These are phyloP conservation scores for Manis crassicaudata DNA, from an alignment of 2,797 vertebrate genomes.

Conservation along the genomic window DNA sequence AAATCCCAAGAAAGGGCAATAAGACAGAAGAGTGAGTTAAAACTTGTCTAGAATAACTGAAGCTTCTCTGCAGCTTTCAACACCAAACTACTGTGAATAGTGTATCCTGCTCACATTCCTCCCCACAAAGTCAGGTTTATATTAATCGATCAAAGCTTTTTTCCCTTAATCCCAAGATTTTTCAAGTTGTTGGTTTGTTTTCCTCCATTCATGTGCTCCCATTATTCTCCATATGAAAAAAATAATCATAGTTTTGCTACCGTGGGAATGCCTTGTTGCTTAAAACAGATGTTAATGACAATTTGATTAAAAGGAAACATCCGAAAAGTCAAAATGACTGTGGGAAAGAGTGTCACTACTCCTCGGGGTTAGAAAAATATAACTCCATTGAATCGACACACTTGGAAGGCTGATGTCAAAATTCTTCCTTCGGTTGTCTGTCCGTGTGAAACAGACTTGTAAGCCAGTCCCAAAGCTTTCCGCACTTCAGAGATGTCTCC, in stretches of 20 bases:
- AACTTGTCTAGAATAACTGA: neutral
- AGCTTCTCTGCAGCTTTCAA: neutral
- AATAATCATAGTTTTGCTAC: slow-evolving; percentile 64
- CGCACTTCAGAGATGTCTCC: neutral
- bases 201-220: neutral
- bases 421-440: slow-evolving; percentile 1
- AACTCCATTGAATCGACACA: slow-evolving; percentile 11
- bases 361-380: slow-evolving; percentile 62
- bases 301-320: slow-evolving; percentile 66
- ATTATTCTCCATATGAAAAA: slow-evolving; percentile 66
- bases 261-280: slow-evolving; percentile 58
- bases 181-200: neutral
- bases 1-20: neutral
- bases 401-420: slow-evolving; percentile 32
- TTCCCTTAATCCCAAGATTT: neutral
- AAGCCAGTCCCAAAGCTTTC: neutral
- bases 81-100: neutral
- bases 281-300: slow-evolving; percentile 77
- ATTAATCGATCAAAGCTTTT: neutral
- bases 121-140: neutral
- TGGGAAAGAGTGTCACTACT: slow-evolving; percentile 73
- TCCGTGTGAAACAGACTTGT: slow-evolving; percentile 4
- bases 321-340: slow-evolving; percentile 63
- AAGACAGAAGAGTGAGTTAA: neutral
- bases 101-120: neutral